Percentiles rank a stretch among this genome's conserved stretches.
phyloP scores from a whole-genome alignment of 2,113 vertebrate species.

The Corythornis vintsioides region DNA sequence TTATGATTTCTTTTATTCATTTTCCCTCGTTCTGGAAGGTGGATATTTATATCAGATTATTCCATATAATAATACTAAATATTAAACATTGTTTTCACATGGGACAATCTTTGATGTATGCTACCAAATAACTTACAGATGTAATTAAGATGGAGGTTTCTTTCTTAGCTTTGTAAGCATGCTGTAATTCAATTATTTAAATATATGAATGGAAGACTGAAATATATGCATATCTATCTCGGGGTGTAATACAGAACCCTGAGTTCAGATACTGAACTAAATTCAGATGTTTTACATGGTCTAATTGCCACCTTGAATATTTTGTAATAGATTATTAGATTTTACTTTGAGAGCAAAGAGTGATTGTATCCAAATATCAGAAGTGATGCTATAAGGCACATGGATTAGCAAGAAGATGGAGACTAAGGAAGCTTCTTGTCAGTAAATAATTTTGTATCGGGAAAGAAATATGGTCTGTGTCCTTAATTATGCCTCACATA shows the following conservation, averaged over 20 bases:
- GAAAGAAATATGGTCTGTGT: neutral
- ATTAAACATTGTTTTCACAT: neutral
- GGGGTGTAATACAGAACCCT: neutral
- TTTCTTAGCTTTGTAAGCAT: neutral
- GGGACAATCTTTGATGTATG: neutral
- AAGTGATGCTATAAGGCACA: neutral
- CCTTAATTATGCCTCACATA: neutral
- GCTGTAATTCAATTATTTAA: neutral
- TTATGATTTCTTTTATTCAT: neutral
- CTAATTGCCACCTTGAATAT: neutral
- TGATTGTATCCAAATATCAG: neutral
- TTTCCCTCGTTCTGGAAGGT: neutral
- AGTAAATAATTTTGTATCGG: neutral
- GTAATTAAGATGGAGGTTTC: neutral
- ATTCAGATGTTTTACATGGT: neutral
- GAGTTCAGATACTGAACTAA: neutral
- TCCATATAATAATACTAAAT: neutral
- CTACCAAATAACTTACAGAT: neutral
- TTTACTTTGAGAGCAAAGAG: neutral
- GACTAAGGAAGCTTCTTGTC: neutral
- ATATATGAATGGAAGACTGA: neutral
- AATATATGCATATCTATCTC: neutral
- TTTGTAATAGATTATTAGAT: neutral
- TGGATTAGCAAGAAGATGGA: neutral
- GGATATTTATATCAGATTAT: neutral